Base-by-base conservation (phyloP, 2,888 invertebrate species). In the Spisula solida region DNA sequence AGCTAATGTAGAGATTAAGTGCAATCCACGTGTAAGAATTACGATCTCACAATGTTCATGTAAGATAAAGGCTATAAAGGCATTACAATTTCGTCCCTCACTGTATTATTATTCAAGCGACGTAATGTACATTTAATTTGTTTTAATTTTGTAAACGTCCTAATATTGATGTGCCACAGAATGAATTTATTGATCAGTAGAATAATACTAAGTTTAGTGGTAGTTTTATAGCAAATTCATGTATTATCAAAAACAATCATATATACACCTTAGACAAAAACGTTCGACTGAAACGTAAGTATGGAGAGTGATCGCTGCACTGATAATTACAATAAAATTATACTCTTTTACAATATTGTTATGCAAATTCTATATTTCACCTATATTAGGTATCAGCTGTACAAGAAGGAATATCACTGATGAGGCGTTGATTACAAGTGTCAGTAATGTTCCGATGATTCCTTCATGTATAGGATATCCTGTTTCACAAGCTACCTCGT, bases 381-480 rank as follows among this genome's bases (percentile, higher is more conserved):
- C 80, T n/a, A 80, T 80, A 80, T 80, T 51, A 1, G 80, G 80
- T 25, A 80, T 80, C 47, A 80, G n/a, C 48, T 80, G 48, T 12
- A 80, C 48, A n/a, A 80, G 18, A 14, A 80, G 51, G 47, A 80
- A 80, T 0, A 18, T 12, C 4, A 51, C 51, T 14, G 48, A 5
- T 14, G 18, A 18, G 25, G 25, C 80, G 25, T 80, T 80, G 1
- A 80, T 14, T 0, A 80, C 51, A 0, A 80, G 25, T 80, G 80
- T 80, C 25, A 80, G 14, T 25, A 80, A 47, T 6, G 80, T 80
- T n/a, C 80, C 80, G 8, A 80, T 80, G 16, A 51, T 47, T 48
- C 80, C 80, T 51, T 80, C 80, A 20, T 80, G 80, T 47, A 80
- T 80, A 16, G 80, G 80, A 51, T 80, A 80, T 47, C 80, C 80